Percentiles rank a stretch among this genome's conserved stretches.
Evolutionary conservation across 2,888 invertebrate genomes (phyloP).

Genomic region (Hydropsyche betteni): DNA sequence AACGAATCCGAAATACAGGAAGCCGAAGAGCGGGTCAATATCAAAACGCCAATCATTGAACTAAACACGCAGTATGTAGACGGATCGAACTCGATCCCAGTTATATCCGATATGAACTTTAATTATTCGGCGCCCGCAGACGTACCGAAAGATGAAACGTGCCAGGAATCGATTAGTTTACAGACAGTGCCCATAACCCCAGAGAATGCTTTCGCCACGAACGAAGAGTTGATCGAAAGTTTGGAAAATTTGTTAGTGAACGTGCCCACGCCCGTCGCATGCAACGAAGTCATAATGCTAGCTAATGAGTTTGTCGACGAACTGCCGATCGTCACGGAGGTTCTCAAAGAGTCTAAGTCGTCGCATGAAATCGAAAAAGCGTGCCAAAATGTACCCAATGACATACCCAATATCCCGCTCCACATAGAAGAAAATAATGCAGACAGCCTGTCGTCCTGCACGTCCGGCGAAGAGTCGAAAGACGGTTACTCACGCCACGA

Average conservation of each 20-base stretch:
- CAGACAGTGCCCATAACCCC: slow-evolving; percentile 36
- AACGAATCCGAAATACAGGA: slow-evolving; percentile 62
- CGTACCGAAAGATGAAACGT: no score
- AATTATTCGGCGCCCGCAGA: slow-evolving; percentile 6
- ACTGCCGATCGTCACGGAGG: slow-evolving; percentile 46
- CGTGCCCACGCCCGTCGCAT: slow-evolving; percentile 45
- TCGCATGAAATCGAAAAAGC: slow-evolving; percentile 22
- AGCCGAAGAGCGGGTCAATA: slow-evolving; percentile 62
- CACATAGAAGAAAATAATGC: slow-evolving; percentile 18
- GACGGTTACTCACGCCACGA: slow-evolving; percentile 63
- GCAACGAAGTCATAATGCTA: slow-evolving; percentile 50
- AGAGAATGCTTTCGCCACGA: slow-evolving; percentile 35
- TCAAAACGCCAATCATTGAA: slow-evolving; percentile 65
- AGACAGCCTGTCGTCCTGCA: background rate
- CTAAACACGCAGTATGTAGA: slow-evolving; percentile 55
- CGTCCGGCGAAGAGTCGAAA: slow-evolving; percentile 47
- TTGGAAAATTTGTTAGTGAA: slow-evolving; percentile 46
- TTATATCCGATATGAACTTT: slow-evolving; percentile 6
- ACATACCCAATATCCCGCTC: slow-evolving; percentile 26
- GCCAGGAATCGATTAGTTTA: slow-evolving; percentile 7
- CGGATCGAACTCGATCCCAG: background rate
- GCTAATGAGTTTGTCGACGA: slow-evolving; percentile 50
- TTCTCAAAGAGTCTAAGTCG: slow-evolving; percentile 42
- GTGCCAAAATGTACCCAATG: slow-evolving; percentile 27
- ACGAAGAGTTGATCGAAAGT: slow-evolving; percentile 48